These are phyloP conservation scores for Drosophila anomalata DNA, from an alignment of 2,888 invertebrate species.

Conservation along the genomic window DNA sequence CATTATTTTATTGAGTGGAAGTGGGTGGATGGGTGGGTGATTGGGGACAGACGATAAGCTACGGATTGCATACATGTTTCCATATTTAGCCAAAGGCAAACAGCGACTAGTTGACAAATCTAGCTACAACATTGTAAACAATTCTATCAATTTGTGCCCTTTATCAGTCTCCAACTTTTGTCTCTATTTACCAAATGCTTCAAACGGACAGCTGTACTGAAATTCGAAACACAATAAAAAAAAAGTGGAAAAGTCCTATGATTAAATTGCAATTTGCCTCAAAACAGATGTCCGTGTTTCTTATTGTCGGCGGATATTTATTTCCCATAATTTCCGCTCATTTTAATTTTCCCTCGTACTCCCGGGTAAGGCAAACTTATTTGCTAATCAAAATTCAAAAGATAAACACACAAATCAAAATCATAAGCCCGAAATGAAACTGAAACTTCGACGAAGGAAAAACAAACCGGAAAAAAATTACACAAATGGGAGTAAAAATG, in stretches of 20 bases:
- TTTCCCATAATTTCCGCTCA: slow-evolving; percentile 63
- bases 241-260: slow-evolving; percentile 39
- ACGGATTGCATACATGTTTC: slow-evolving; percentile 46
- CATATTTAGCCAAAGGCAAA: slow-evolving; percentile 49
- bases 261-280: slow-evolving; percentile 54
- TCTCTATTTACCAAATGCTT: slow-evolving; percentile 69
- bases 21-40: slow-evolving; percentile 2
- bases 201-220: slow-evolving; percentile 68
- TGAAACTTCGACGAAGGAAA: slow-evolving; percentile 44
- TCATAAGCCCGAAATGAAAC: slow-evolving; percentile 56
- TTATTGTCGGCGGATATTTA: slow-evolving; percentile 62
- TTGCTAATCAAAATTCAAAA: slow-evolving; percentile 59
- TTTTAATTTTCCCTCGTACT: slow-evolving; percentile 48
- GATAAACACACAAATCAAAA: slow-evolving; percentile 70
- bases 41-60: slow-evolving; percentile 33
- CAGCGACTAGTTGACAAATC: slow-evolving; percentile 44
- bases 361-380: slow-evolving; percentile 24
- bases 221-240: slow-evolving; percentile 5
- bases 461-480: slow-evolving; percentile 24
- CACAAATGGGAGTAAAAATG: slow-evolving; percentile 27
- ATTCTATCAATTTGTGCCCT: slow-evolving; percentile 50
- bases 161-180: slow-evolving; percentile 50
- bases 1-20: slow-evolving; percentile 41
- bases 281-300: slow-evolving; percentile 52
- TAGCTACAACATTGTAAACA: slow-evolving; percentile 61